Evolutionary conservation across 2,797 vertebrate species (phyloP).

Genomic region (Rhinophrynus dorsalis): DNA sequence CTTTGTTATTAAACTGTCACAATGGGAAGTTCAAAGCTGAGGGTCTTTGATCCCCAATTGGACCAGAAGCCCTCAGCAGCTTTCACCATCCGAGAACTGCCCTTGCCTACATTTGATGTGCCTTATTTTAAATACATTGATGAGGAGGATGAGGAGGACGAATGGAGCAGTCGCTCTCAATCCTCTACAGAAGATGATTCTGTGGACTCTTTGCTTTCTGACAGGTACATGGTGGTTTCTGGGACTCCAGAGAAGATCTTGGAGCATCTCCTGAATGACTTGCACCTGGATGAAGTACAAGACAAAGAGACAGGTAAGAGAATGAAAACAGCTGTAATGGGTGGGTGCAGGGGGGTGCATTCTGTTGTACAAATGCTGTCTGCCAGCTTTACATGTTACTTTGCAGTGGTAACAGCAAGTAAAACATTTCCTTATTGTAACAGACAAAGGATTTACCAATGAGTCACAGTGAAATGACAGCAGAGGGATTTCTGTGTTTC

Average conservation of each 20-base stretch:
- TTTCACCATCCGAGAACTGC: constrained; percentile 70
- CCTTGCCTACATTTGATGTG: constrained; percentile 92
- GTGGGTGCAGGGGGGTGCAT: neutral
- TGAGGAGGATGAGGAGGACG: constrained; percentile 90
- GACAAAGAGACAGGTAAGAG: constrained; percentile 86
- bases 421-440: neutral
- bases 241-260: constrained; percentile 94
- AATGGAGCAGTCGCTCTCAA: constrained; percentile 92
- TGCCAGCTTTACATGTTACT: neutral
- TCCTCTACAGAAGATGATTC: constrained; percentile 90
- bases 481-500: too few relatives aligned
- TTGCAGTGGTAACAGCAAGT: neutral
- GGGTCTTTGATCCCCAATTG: constrained; percentile 69
- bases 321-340: neutral
- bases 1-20: constrained; percentile 66
- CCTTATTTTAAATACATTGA: constrained; percentile 98
- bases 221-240: constrained; percentile 90
- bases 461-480: too few relatives aligned
- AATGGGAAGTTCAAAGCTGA: constrained; percentile 84
- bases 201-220: constrained; percentile 85
- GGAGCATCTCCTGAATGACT: constrained; percentile 88
- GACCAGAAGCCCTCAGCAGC: constrained; percentile 63
- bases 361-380: neutral
- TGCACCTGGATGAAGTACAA: constrained; percentile 83
- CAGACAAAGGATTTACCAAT: neutral